Evolutionary conservation across 2,888 invertebrate species (phyloP).

Genomic region (Caradrina clavipalpis): DNA sequence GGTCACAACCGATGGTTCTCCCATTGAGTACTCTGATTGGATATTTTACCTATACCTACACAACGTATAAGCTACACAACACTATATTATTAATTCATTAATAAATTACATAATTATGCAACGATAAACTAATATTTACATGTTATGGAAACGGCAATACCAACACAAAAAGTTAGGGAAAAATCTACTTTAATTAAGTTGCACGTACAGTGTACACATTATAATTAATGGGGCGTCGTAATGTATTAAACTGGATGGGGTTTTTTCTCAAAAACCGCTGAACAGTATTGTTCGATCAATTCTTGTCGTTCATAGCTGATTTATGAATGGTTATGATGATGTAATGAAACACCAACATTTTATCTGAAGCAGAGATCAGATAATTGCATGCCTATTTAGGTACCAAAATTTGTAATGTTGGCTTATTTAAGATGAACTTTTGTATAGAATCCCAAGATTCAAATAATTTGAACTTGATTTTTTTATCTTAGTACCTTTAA

Average conservation of each 20-base stretch:
- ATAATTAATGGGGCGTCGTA: too few relatives aligned
- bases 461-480: too few relatives aligned
- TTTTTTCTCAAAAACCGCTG: neutral
- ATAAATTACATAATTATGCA: slow-evolving; percentile 2
- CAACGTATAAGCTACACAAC: too few relatives aligned
- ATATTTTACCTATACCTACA: slow-evolving; percentile 14
- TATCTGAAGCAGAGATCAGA: slow-evolving; percentile 18
- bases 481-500: too few relatives aligned
- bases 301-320: slow-evolving; percentile 10
- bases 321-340: slow-evolving; percentile 14
- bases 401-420: too few relatives aligned
- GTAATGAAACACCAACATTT: slow-evolving; percentile 13
- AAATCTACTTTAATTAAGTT: neutral
- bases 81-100: neutral
- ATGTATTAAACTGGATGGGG: too few relatives aligned
- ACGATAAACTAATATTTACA: slow-evolving; percentile 4
- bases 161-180: neutral
- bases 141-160: neutral
- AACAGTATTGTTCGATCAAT: slow-evolving; percentile 2
- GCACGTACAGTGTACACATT: too few relatives aligned
- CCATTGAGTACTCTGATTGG: slow-evolving; percentile 21
- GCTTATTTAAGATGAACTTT: too few relatives aligned
- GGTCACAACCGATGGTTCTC: slow-evolving; percentile 50
- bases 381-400: too few relatives aligned
- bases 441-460: too few relatives aligned